phyloP scores from a whole-genome alignment of 2,113 vertebrate genomes.

The Plecturocebus donacophilus region DNA sequence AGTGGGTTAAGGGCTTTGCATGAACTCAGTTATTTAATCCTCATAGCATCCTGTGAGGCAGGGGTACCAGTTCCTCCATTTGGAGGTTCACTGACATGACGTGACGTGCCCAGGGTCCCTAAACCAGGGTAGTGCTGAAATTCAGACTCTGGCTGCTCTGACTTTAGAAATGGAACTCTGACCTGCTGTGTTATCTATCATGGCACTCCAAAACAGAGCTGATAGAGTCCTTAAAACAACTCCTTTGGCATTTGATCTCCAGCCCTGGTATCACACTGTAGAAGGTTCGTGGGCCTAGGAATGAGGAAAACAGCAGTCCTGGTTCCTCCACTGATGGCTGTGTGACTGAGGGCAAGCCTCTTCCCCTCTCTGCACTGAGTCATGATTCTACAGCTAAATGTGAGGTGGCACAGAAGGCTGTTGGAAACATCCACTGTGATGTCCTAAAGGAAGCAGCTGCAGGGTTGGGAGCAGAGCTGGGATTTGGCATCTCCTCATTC shows the following conservation, averaged over 20 bases:
- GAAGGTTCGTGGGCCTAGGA: background rate
- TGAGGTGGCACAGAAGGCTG: background rate
- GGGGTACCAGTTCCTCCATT: background rate
- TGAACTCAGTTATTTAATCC: accelerated
- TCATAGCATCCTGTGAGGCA: background rate
- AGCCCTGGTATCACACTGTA: background rate
- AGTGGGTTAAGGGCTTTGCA: background rate
- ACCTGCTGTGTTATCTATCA: no score
- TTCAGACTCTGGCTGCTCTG: background rate
- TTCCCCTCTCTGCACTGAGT: background rate
- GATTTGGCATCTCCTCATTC: background rate
- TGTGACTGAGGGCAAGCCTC: background rate
- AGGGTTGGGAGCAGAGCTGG: background rate
- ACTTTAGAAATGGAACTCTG: background rate
- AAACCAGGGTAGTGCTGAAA: no score
- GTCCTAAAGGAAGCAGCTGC: background rate
- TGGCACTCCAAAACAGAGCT: background rate
- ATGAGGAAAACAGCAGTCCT: background rate
- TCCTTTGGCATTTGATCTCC: background rate
- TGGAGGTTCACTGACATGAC: background rate
- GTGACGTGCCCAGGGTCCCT: background rate
- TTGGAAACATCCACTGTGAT: background rate
- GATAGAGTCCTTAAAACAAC: background rate
- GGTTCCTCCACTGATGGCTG: background rate
- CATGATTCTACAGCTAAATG: accelerated